Evolutionary conservation across 2,888 invertebrate genomes (phyloP).

Genomic region (Dyspetes luteomarginatus): DNA sequence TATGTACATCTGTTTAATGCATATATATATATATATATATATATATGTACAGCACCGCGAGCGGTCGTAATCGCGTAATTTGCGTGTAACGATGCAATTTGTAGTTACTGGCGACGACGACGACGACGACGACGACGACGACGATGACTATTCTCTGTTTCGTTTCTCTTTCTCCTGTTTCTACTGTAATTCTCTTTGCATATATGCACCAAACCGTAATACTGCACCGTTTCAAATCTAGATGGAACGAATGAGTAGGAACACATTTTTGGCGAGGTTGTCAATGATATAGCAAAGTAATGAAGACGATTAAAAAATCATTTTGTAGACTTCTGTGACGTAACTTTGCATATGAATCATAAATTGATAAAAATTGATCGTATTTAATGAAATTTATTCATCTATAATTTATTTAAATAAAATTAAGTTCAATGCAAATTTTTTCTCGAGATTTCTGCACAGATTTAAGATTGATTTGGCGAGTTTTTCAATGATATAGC

Average conservation of each 20-base stretch:
- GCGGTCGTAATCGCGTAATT: constrained; percentile 77
- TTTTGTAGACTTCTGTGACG: no score
- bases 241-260: background rate
- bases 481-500: no score
- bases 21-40: constrained; percentile 16
- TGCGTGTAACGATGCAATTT: constrained; percentile 81
- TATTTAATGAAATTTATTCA: no score
- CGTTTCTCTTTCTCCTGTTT: constrained; percentile 41
- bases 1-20: constrained; percentile 17
- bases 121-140: constrained; percentile 69
- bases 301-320: background rate
- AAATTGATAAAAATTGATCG: no score
- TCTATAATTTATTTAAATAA: no score
- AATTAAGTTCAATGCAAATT: no score
- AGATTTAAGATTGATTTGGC: no score
- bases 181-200: constrained; percentile 22
- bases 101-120: constrained; percentile 76
- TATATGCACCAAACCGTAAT: background rate
- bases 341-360: no score
- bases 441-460: no score
- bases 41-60: constrained; percentile 40
- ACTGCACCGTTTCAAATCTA: constrained; percentile 8
- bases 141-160: constrained; percentile 40
- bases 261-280: background rate
- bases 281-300: background rate